phyloP scores from a whole-genome alignment of 1,140 invertebrate genomes.

The Tetramorium simillimum region DNA sequence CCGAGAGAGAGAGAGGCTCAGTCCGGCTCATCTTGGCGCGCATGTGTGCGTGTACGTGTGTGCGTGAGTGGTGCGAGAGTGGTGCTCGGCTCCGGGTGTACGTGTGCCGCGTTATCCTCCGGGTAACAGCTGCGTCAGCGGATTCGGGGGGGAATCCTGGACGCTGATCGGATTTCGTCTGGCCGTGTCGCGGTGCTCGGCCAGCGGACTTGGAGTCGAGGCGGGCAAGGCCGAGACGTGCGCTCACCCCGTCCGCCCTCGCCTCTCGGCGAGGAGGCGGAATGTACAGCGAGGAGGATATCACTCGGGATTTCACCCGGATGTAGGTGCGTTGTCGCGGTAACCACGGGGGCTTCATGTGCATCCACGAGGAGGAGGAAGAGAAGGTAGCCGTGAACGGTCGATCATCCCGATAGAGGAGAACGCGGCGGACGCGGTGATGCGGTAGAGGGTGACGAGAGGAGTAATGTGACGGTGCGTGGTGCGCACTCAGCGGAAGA shows the following conservation, averaged over 20 bases:
- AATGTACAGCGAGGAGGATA: not conserved
- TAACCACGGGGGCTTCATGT: not conserved
- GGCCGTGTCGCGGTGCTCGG: not conserved
- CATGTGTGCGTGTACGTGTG: constrained; percentile 40
- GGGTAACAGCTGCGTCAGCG: not conserved
- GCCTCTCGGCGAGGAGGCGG: not conserved
- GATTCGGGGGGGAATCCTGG: not conserved
- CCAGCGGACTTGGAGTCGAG: not conserved
- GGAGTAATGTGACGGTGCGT: constrained; percentile 1
- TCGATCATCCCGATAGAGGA: constrained; percentile 21
- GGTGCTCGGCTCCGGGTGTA: constrained; percentile 50
- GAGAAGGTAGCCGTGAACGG: constrained; percentile 20
- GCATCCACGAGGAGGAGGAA: not conserved
- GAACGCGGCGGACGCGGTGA: constrained; percentile 3
- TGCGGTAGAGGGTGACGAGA: not conserved
- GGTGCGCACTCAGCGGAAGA: not conserved
- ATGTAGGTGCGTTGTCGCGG: not conserved
- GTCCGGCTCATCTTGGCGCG: constrained; percentile 43
- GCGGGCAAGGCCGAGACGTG: not conserved
- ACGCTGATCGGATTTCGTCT: not conserved
- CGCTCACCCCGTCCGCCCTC: not conserved
- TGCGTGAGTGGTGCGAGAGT: constrained; percentile 57
- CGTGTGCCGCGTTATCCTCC: constrained; percentile 31
- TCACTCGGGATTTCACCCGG: not conserved
- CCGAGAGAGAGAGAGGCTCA: constrained; percentile 57